A percentile compares a stretch with the other conserved stretches of the same genome.
Evolutionary conservation across 2,888 invertebrate species (phyloP).

Genomic region (Tetanocera ferruginea): DNA sequence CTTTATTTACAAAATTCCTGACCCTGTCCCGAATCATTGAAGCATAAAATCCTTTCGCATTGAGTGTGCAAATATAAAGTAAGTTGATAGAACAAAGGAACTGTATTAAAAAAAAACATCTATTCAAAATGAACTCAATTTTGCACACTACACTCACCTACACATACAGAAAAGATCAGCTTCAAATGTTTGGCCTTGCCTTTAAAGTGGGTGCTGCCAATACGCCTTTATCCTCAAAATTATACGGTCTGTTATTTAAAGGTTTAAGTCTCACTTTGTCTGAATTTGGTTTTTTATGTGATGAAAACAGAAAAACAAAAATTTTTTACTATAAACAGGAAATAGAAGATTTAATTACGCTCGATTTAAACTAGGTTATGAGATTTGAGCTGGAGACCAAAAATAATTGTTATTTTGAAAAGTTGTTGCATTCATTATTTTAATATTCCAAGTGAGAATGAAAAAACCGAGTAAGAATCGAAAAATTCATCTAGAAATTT

Average conservation of each 20-base stretch:
- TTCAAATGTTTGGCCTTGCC: background rate
- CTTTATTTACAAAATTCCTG: background rate
- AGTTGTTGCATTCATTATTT: too few species aligned
- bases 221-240: background rate
- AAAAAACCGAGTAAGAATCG: too few species aligned
- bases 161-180: background rate
- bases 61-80: background rate
- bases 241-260: background rate
- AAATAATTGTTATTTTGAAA: too few species aligned
- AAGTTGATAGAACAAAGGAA: background rate
- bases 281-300: background rate
- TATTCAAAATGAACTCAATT: background rate
- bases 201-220: background rate
- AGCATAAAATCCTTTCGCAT: slow-evolving; percentile 8
- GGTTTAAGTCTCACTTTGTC: background rate
- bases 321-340: background rate
- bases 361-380: too few species aligned
- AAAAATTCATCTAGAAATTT: too few species aligned
- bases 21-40: slow-evolving; percentile 4
- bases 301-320: background rate
- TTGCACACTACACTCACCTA: background rate
- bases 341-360: background rate
- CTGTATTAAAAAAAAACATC: background rate
- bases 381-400: too few species aligned
- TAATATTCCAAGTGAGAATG: too few species aligned